These are phyloP conservation scores for Acanthacorydalis orientalis DNA, from an alignment of 2,888 invertebrate species.

Conservation along the genomic window DNA sequence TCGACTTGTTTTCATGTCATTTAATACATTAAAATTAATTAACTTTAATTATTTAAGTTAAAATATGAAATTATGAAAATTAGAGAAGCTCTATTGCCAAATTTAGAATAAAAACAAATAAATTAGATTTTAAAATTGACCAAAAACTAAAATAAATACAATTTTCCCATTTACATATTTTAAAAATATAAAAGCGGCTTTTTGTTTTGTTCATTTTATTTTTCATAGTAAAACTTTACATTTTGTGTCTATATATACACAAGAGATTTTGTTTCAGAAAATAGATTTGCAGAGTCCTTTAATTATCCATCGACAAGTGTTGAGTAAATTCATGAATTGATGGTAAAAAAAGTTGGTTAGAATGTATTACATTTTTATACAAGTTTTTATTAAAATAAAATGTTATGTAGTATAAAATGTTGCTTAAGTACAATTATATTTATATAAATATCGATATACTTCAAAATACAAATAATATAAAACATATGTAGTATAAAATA, in stretches of 20 bases:
- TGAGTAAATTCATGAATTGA: slow-evolving; percentile 1
- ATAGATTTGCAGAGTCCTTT: slow-evolving; percentile 21
- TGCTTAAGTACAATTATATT: background rate
- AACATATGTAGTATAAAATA: background rate
- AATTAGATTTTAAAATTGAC: no score
- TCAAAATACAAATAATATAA: background rate
- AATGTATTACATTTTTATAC: slow-evolving; percentile 4
- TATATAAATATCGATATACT: background rate
- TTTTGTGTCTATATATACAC: background rate
- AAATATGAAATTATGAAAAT: no score
- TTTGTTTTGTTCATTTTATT: no score
- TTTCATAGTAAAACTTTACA: no score
- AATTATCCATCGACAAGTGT: slow-evolving; percentile 11
- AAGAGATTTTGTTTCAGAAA: slow-evolving; percentile 16
- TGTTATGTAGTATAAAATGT: background rate
- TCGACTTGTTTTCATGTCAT: no score
- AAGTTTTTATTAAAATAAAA: slow-evolving; percentile 4
- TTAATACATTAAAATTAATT: no score
- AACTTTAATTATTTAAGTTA: no score
- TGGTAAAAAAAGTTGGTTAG: background rate
- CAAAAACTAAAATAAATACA: no score
- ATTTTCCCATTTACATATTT: no score
- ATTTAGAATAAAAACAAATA: no score
- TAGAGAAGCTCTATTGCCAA: no score
- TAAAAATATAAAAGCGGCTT: no score